Conservation (phyloP, 2,888 invertebrate genomes). For the Apoderus coryli region DNA sequence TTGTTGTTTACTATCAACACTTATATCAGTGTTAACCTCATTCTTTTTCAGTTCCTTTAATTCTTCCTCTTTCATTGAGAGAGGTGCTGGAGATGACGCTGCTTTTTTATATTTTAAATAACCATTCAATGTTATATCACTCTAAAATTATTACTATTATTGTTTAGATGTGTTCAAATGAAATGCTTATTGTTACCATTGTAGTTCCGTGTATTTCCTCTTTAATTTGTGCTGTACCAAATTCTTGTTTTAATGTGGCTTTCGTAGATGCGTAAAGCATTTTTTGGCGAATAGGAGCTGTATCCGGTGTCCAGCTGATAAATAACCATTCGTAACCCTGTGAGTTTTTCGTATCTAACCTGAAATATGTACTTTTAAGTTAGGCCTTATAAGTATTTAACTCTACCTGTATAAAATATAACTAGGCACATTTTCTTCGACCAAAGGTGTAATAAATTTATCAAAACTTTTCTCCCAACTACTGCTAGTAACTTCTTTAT, state of each 20-base stretch:
- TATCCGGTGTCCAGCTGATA: constrained; percentile 90
- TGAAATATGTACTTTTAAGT: constrained; percentile 22
- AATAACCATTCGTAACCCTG: constrained; percentile 85
- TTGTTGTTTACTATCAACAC: constrained; percentile 72
- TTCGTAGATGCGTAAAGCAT: constrained; percentile 98
- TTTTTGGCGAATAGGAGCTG: constrained; percentile 80
- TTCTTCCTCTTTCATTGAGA: constrained; percentile 79
- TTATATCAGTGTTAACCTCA: constrained; percentile 55
- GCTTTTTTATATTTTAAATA: constrained; percentile 66
- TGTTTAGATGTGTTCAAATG: neutral
- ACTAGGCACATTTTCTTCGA: constrained; percentile 73
- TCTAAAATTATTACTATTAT: constrained; percentile 33
- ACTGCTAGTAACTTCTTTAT: constrained; percentile 45
- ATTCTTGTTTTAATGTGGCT: constrained; percentile 91
- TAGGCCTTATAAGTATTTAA: constrained; percentile 3
- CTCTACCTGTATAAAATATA: constrained; percentile 75
- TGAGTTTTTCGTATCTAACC: constrained; percentile 62
- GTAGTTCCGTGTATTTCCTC: constrained; percentile 88
- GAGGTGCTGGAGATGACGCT: constrained; percentile 72
- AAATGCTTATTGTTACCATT: constrained; percentile 36
- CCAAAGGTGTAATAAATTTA: constrained; percentile 50
- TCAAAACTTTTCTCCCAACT: constrained; percentile 82
- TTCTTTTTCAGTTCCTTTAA: constrained; percentile 61
- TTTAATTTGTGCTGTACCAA: constrained; percentile 85
- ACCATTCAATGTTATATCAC: constrained; percentile 69